phyloP scores from a whole-genome alignment of 2,113 vertebrate species.

The Odocoileus virginianus region DNA sequence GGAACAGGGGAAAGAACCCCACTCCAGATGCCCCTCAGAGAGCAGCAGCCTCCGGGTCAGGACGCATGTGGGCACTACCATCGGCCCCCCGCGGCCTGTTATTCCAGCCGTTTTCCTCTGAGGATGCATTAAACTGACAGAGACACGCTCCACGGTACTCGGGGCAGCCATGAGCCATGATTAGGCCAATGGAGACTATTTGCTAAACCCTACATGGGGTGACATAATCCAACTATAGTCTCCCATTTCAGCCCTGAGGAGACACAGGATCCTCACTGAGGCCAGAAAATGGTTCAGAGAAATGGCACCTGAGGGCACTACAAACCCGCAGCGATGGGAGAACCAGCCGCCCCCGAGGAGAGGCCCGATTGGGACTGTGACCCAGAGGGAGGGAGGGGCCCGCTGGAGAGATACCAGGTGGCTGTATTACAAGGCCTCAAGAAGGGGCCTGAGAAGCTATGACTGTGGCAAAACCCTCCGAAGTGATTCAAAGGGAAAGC shows the following conservation, averaged over 20 bases:
- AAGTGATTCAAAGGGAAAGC: background rate
- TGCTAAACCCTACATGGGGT: background rate
- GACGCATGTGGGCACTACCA: background rate
- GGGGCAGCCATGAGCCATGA: background rate
- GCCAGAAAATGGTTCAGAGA: background rate
- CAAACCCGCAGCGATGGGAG: background rate
- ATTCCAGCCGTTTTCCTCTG: background rate
- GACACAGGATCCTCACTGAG: background rate
- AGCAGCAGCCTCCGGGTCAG: background rate
- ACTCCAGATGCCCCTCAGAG: background rate
- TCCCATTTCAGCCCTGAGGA: background rate
- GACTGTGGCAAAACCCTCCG: too few species aligned
- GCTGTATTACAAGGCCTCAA: too few species aligned
- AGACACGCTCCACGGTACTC: background rate
- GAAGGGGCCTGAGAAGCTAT: too few species aligned
- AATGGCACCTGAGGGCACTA: background rate
- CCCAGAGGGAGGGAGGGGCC: background rate
- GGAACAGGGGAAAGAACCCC: background rate
- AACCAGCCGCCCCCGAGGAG: accelerated
- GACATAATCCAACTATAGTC: background rate
- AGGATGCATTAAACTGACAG: background rate
- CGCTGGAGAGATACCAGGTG: accelerated
- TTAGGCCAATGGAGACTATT: background rate
- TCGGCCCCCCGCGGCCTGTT: background rate
- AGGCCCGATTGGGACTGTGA: accelerated